phyloP scores from a whole-genome alignment of 2,888 invertebrate species.

The Cryptops parisi region DNA sequence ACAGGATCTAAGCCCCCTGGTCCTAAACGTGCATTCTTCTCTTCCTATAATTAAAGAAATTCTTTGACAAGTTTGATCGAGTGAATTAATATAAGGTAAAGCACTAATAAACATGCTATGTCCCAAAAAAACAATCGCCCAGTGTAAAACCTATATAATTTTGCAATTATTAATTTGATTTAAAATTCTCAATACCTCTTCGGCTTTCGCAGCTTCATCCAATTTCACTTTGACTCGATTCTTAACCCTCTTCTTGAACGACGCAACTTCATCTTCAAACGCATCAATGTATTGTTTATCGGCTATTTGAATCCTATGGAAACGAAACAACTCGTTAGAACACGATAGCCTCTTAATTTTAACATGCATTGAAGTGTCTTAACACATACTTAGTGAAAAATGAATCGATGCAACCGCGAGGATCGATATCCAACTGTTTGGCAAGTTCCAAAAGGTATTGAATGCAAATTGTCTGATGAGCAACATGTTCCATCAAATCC shows the following conservation, averaged over 20 bases:
- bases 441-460: constrained; percentile 95
- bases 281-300: constrained; percentile 82
- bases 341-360: too few species aligned
- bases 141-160: too few species aligned
- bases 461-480: constrained; percentile 96
- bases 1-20: constrained; percentile 97
- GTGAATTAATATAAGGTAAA: not conserved
- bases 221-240: constrained; percentile 73
- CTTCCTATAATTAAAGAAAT: constrained; percentile 43
- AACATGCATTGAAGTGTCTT: too few species aligned
- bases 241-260: constrained; percentile 74
- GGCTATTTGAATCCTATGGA: constrained; percentile 77
- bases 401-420: constrained; percentile 71
- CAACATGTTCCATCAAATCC: constrained; percentile 86
- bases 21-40: constrained; percentile 66
- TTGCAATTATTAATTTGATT: too few species aligned
- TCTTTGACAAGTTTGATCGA: not conserved
- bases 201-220: constrained; percentile 68
- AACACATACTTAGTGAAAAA: constrained; percentile 54
- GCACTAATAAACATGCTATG: not conserved
- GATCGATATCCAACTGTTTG: constrained; percentile 82
- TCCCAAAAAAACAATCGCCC: constrained; percentile 4
- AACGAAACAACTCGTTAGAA: too few species aligned
- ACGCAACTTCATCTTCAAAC: constrained; percentile 79
- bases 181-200: too few species aligned